Evolutionary conservation across 2,797 vertebrate genomes (phyloP), one percentile per base, ranked within the genome.

Genomic region (Fistularia tabacaria): DNA sequence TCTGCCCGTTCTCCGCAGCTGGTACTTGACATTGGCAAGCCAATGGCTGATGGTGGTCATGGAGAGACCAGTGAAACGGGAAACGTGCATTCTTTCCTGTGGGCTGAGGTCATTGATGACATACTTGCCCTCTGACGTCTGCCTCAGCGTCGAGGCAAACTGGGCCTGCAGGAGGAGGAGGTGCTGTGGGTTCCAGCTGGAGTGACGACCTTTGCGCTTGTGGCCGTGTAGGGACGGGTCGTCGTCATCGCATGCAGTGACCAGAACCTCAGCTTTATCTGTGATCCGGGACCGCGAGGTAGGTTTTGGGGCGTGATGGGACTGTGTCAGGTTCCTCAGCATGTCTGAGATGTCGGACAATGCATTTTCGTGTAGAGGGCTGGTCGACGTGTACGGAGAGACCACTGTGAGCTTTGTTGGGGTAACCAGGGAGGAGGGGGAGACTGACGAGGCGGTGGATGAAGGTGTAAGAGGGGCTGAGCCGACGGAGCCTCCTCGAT

Each of bases 41-140:
- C 97, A 99, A 90, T 99, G 97, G 92, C 97, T 99, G 82, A 99
- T 99, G 69, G 97, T 99, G 76, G 96, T 99, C 96, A 99, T 97
- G 2, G 97, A 98, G 48, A 98, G 93, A 71, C 96, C 95, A 0
- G 97, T 99, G 90, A 98, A 95, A 68, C 95, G 92, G 37, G 97
- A 98, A 84, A 99, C 93, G 68, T 98, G 94, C 94, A 97, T 97
- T 79, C 97, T 91, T 80, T 99, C 97, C 88, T 99, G 97, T 36
- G 97, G 95, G 83, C 93, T 99, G 79, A 99, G 93, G 90, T 99
- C 97, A 6, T 95, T 93, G 88, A 98, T 96, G 80, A 97, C 86
- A 77, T 93, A 99, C 81, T 98, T 98, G 1, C 95, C 96, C 57
- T 98, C 96, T 0, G 96, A 91, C 1, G 94, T 96, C 88, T 96